Percentiles rank a stretch among this genome's conserved stretches.
Conservation (phyloP, 2,113 vertebrate species). For the Meles meles region DNA sequence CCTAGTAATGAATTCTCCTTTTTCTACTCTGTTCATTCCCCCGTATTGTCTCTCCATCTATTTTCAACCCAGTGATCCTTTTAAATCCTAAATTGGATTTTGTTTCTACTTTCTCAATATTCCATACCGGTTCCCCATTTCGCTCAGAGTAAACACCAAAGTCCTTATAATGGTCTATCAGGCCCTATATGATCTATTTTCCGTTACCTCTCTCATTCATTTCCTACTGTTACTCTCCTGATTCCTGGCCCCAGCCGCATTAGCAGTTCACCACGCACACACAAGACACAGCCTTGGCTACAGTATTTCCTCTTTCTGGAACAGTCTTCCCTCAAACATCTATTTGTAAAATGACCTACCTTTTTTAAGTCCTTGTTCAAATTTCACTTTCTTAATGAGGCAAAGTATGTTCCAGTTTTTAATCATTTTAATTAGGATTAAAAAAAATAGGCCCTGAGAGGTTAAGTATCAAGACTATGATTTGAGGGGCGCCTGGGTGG, state of each 20-base stretch:
- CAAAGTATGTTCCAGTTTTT: not conserved
- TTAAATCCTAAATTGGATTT: not conserved
- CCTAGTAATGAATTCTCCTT: not conserved
- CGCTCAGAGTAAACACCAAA: not conserved
- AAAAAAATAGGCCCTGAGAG: not conserved
- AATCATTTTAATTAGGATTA: not conserved
- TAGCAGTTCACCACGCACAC: not conserved
- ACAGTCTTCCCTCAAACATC: not conserved
- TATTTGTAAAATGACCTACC: not conserved
- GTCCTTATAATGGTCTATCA: not conserved
- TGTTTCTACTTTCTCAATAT: not conserved
- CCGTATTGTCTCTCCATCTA: not conserved
- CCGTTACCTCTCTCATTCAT: not conserved
- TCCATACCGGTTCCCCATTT: not conserved
- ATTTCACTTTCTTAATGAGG: not conserved
- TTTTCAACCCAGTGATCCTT: not conserved
- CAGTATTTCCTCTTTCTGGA: not conserved
- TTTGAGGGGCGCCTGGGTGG: not conserved
- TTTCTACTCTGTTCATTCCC: not conserved
- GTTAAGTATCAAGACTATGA: not conserved
- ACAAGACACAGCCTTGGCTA: not conserved
- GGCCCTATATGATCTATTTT: not conserved
- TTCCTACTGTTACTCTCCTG: not conserved
- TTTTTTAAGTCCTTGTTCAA: not conserved
- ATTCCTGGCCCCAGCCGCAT: too few relatives aligned